Base-by-base conservation (phyloP, 1,140 invertebrate species). In the Bombus superbus region DNA sequence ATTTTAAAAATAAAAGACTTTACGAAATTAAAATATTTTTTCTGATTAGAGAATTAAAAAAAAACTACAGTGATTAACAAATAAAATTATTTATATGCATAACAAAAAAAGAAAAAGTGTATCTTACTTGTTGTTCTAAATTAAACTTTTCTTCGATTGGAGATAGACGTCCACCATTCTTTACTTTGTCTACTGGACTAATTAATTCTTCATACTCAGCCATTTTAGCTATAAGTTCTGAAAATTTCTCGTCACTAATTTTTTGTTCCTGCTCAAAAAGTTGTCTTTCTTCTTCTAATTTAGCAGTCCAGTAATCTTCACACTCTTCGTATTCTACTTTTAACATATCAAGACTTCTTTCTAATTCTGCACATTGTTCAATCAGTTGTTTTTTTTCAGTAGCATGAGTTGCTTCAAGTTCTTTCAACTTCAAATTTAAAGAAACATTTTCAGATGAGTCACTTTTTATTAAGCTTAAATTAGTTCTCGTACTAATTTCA, bases 301-400 rank as follows among this genome's bases (percentile, higher is more conserved):
- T 98, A 13, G 92, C 93, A 35, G 96, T 95, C 98, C 98, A 98
- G 94, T 98, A 98, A 92, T 98, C 97, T 93, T 98, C 98, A 91
- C 97, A 98, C 86, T 97, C 96, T 88, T 98, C 98, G 91, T 97
- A 98, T 89, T 98, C 98, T 32, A 96, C 94, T 89, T 96, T 96
- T 91, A 98, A 94, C 88, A 97, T 95, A 92, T 98, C 97, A 44
- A 98, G 92, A 91, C 97, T 97, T 38, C 95, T 94, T 93, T 98
- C 97, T 28, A 98, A 94, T 47, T 97, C 97, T 40, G 95, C 95
- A 90, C 96, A 97, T 85, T 96, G 96, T 64, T 96, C 95, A 42
- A 94, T 91, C 74, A 96, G 91, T 71, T 95, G 93, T 86, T 94
- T 91, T 78, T 96, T 96, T 81, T 96, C 96, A 8, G 44, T 83